Evolutionary conservation across 2,797 vertebrate species (phyloP).

Genomic region (Xiphorhynchus erythropygius): DNA sequence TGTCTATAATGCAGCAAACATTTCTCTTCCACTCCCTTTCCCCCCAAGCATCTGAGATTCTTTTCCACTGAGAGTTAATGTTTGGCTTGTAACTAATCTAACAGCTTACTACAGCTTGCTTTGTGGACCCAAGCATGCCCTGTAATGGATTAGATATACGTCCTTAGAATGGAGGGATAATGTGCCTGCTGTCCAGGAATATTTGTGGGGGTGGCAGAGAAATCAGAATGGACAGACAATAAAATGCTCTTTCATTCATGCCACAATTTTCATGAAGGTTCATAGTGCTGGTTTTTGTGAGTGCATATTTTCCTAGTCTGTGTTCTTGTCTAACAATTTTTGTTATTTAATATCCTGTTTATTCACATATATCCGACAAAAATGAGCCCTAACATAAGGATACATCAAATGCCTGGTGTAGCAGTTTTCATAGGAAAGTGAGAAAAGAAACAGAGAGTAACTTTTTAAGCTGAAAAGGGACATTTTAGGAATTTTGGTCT

Average conservation of each 20-base stretch:
- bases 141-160: neutral
- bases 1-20: neutral
- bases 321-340: neutral
- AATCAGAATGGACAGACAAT: neutral
- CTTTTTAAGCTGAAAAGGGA: neutral
- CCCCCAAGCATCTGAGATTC: neutral
- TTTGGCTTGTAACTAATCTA: constrained; percentile 12
- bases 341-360: neutral
- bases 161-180: constrained; percentile 11
- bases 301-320: neutral
- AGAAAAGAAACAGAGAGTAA: neutral
- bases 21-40: neutral
- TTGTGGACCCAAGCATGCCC: neutral
- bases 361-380: neutral
- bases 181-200: constrained; percentile 9
- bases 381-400: neutral
- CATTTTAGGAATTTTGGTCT: neutral
- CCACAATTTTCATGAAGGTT: neutral
- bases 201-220: constrained; percentile 20
- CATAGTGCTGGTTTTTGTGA: neutral
- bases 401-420: neutral
- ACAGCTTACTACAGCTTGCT: constrained; percentile 21
- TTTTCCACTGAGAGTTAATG: neutral
- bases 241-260: neutral
- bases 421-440: neutral